Evolutionary conservation across 1,140 invertebrate species (phyloP).

Genomic region (Zaprionus ornatus): DNA sequence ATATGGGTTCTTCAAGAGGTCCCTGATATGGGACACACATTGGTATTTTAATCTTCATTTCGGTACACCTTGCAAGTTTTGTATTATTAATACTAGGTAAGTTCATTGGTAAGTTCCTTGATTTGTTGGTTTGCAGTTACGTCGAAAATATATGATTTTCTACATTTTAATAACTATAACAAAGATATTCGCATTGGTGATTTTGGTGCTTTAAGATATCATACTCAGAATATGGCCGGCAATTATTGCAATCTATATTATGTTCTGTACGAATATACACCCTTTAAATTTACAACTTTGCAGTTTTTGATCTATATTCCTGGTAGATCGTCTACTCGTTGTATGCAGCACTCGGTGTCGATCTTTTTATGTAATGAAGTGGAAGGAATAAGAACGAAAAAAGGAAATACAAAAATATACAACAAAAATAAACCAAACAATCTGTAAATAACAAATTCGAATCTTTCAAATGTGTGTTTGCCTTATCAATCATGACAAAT

Average conservation of each 20-base stretch:
- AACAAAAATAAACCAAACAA: neutral
- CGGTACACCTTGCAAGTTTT: constrained; percentile 40
- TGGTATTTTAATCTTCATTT: constrained; percentile 48
- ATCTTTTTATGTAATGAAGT: constrained; percentile 44
- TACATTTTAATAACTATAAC: constrained; percentile 45
- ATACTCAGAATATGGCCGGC: constrained; percentile 47
- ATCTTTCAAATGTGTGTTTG: constrained; percentile 20
- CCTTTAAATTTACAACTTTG: neutral
- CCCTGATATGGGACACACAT: constrained; percentile 52
- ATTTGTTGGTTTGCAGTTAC: too few relatives aligned
- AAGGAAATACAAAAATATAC: neutral
- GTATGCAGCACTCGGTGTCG: constrained; percentile 62
- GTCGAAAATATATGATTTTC: constrained; percentile 45
- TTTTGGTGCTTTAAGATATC: constrained; percentile 50
- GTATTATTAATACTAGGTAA: constrained; percentile 29
- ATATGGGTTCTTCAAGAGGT: constrained; percentile 14
- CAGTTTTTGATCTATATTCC: constrained; percentile 44
- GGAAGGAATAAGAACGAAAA: neutral
- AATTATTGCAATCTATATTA: constrained; percentile 31
- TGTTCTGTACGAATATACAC: constrained; percentile 45
- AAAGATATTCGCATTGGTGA: constrained; percentile 42
- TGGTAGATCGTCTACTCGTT: constrained; percentile 69
- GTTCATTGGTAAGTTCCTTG: constrained; percentile 38
- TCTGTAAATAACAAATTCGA: constrained; percentile 27
- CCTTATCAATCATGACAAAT: constrained; percentile 41